phyloP scores from a whole-genome alignment of 2,888 invertebrate species.

The Agrotis puta region DNA sequence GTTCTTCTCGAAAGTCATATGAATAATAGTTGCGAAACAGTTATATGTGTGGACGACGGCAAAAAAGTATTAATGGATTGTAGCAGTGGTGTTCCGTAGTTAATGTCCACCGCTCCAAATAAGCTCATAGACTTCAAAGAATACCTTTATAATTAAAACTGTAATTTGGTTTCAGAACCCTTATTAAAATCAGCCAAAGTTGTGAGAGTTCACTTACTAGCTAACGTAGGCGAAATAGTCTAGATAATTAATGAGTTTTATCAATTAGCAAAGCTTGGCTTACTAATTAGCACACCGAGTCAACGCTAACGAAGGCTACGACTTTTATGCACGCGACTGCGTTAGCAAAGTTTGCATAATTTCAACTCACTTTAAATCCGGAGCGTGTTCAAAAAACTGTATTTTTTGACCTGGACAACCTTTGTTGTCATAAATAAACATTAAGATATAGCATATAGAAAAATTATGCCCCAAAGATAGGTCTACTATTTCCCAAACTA shows the following conservation, averaged over 20 bases:
- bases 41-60: not conserved
- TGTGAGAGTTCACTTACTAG: not conserved
- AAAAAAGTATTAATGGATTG: not conserved
- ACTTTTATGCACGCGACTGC: not conserved
- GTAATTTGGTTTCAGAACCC: not conserved
- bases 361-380: not conserved
- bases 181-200: not conserved
- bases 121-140: not conserved
- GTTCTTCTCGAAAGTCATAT: not conserved
- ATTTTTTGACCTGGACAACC: not conserved
- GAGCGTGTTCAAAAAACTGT: not conserved
- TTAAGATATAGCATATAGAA: too few relatives aligned
- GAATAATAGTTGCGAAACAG: too few relatives aligned
- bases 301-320: not conserved
- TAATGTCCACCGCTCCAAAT: not conserved
- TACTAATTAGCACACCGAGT: constrained; percentile 13
- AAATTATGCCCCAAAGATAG: too few relatives aligned
- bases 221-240: constrained; percentile 10
- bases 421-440: too few relatives aligned
- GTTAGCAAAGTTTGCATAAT: not conserved
- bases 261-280: constrained; percentile 35
- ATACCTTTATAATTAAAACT: not conserved
- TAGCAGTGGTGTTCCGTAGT: not conserved
- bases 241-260: constrained; percentile 10
- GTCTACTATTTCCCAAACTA: too few relatives aligned